Conservation (phyloP, 2,888 invertebrate genomes). For the Lasioglossum oenotherae region DNA sequence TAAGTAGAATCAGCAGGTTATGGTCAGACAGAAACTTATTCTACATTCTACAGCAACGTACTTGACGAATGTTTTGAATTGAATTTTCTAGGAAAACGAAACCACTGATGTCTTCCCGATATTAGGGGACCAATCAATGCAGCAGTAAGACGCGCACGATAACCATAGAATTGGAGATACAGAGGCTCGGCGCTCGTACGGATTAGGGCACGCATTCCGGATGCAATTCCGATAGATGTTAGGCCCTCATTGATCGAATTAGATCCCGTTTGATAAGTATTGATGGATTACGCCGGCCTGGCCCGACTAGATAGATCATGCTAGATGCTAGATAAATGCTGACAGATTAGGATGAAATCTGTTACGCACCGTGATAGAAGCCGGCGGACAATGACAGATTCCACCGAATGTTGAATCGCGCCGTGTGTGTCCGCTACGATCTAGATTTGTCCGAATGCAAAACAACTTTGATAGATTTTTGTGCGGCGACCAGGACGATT, state of each 20-base stretch:
- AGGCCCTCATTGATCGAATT: constrained; percentile 7
- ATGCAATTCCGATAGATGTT: constrained; percentile 1
- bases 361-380: not conserved
- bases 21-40: not conserved
- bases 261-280: constrained; percentile 4
- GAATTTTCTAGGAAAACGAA: not conserved
- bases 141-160: not conserved
- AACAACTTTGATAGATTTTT: not conserved
- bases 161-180: not conserved
- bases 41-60: not conserved
- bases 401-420: not conserved
- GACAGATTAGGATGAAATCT: constrained; percentile 11
- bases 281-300: not conserved
- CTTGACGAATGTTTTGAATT: not conserved
- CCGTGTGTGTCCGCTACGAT: not conserved
- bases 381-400: not conserved
- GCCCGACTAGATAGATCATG: not conserved
- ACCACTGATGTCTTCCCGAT: not conserved
- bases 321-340: not conserved
- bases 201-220: not conserved
- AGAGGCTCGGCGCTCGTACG: not conserved
- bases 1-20: not conserved
- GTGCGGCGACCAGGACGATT: not conserved
- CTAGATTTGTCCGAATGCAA: not conserved
- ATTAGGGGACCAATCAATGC: not conserved